A percentile compares a stretch with the other conserved stretches of the same genome.
phyloP scores from a whole-genome alignment of 2,888 invertebrate species.

The Therioaphis trifolii region DNA sequence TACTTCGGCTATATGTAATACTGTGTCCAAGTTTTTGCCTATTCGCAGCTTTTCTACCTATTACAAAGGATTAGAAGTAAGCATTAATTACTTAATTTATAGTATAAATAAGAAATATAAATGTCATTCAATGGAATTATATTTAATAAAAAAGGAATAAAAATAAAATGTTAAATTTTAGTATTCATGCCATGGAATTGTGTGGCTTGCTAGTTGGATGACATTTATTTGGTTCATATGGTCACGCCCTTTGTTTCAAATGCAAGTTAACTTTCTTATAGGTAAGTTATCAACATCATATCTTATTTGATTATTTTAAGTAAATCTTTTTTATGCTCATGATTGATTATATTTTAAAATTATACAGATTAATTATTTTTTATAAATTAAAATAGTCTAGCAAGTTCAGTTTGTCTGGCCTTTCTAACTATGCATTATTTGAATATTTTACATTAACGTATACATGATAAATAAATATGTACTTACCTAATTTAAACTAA shows the following conservation, averaged over 20 bases:
- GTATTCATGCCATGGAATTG: conserved; percentile 89
- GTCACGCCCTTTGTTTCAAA: conserved; percentile 77
- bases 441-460: no score
- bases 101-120: neutral
- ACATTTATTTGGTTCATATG: conserved; percentile 82
- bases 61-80: conserved; percentile 72
- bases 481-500: no score
- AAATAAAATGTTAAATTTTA: conserved; percentile 68
- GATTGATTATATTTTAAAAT: no score
- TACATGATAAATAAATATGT: no score
- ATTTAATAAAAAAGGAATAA: neutral
- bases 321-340: no score
- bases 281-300: conserved; percentile 72
- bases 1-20: conserved; percentile 28
- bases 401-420: no score
- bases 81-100: no score
- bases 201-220: conserved; percentile 84
- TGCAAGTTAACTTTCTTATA: conserved; percentile 86
- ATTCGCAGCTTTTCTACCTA: conserved; percentile 69
- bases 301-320: neutral
- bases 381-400: neutral
- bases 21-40: conserved; percentile 65
- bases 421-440: no score
- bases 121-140: neutral
- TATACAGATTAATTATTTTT: conserved; percentile 9